Base-by-base conservation (phyloP, 2,113 vertebrate species). In the Cyanocitta stelleri region DNA sequence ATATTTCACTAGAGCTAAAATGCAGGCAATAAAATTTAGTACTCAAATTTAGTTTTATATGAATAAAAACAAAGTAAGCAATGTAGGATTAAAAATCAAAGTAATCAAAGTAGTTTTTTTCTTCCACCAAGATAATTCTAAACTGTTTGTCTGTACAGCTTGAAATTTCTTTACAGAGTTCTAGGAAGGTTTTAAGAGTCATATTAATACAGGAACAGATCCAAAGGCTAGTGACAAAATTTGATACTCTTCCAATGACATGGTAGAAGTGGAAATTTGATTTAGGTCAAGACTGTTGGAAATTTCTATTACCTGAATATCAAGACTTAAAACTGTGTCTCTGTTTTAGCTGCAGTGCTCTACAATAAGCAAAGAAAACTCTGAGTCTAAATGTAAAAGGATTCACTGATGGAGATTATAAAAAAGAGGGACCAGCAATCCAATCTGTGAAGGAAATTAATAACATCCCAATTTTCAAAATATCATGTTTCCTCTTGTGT, bases 361-460 rank as follows among this genome's bases (percentile, higher is more conserved):
- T 46, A 69, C 21, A 73, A 27, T 23, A 9, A 30, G 17, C 22
- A 81, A 56, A 41, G 9, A 4, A 69, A 71, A 89, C 12, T 35
- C 21, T 32, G 20, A n/a, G 4, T 73, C 16, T 55, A 29, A 68
- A 43, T 39, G 51, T 22, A 37, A 48, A 93, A 74, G 4, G 6
- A 81, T 32, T 5, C 49, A 29, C 10, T 48, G 41, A 46, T 24
- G 9, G 3, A 48, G 21, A 64, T 4, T 32, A n/a, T 24, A 6
- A 63, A 91, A 69, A 63, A 33, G 33, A 35, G 3, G 1, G 1
- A 52, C 3, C 3, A 43, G 7, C 1, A 18, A 11, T 43, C 8
- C 66, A 35, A 64, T 48, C 22, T 55, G 7, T 29, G 46, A 89
- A 84, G 44, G 22, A 23, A 48, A 11, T 56, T 13, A 83, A 52